Evolutionary conservation across 2,113 vertebrate genomes (phyloP), one percentile per base, ranked within the genome.

Genomic region (Narcine bancroftii): DNA sequence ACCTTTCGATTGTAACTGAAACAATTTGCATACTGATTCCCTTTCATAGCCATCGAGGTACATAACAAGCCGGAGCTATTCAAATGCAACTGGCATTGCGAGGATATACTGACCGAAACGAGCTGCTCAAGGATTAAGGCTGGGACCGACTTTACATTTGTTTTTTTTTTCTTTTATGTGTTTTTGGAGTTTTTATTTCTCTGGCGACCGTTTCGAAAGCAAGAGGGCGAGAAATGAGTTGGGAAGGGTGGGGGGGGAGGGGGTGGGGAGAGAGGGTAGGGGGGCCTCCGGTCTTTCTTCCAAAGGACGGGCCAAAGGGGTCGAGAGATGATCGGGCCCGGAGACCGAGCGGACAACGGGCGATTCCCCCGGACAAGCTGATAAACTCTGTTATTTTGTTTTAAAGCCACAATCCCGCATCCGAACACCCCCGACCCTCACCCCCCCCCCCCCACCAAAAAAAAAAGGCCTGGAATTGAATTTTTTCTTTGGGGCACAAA

Each of bases 21-120:
- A 97, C 97, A 96, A 99, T 99, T 99, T 99, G 98, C 98, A 99
- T 99, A 98, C 97, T 97, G 98, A 98, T 99, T 98, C 97, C 95
- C 97, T 98, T 97, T 96, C 97, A 95, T 97, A 95, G 96, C 96
- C 95, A 97, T 94, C 93, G 96, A 95, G 96, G 98, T 97, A 97
- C 96, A 96, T 97, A 98, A 97, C 96, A 95, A 97, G 96, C 95
- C 96, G 95, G 96, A 95, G 97, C 97, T 97, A 97, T 98, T 98
- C 97, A 98, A 97, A 99, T 97, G 97, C 98, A 96, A 95, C 96
- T 95, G 96, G 96, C 97, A 96, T 96, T 95, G 96, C 96, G 93
- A 95, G 95, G 95, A 95, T 96, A 97, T 95, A 94, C 95, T 94
- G 95, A 92, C 95, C 94, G 94, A 95, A 95, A 95, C 95, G 95